A percentile compares a stretch with the other conserved stretches of the same genome.
Evolutionary conservation across 2,797 vertebrate species (phyloP).

Genomic region (Halcyon badia): DNA sequence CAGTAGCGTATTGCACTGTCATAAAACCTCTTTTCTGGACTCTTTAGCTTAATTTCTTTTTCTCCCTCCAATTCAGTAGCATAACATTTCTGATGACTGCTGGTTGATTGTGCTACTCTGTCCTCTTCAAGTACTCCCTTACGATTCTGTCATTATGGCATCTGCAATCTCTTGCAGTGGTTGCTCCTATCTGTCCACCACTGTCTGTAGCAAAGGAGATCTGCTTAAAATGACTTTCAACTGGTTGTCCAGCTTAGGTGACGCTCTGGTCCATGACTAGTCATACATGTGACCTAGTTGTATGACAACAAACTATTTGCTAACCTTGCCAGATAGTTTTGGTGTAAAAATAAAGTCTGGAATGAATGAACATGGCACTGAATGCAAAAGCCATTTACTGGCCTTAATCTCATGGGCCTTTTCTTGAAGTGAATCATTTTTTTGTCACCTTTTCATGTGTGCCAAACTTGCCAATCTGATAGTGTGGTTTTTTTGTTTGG

Average conservation of each 20-base stretch:
- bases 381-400: background rate
- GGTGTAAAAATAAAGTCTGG: background rate
- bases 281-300: background rate
- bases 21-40: background rate
- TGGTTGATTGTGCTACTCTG: background rate
- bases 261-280: background rate
- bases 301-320: background rate
- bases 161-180: background rate
- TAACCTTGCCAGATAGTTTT: background rate
- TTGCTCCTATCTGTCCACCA: background rate
- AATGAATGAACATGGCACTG: background rate
- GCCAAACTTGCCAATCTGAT: background rate
- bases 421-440: background rate
- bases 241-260: background rate
- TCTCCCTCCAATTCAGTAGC: background rate
- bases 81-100: background rate
- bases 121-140: background rate
- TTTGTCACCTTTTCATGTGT: background rate
- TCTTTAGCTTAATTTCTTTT: background rate
- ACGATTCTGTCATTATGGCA: background rate
- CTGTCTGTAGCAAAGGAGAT: background rate
- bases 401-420: rapidly evolving
- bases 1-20: background rate
- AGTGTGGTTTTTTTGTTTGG: too few relatives aligned
- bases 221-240: background rate